Evolutionary conservation across 92 coral and sea anemone genomes (phyloP), one percentile per base, ranked within the genome.

Genomic region (Isaurus tuberculatus): DNA sequence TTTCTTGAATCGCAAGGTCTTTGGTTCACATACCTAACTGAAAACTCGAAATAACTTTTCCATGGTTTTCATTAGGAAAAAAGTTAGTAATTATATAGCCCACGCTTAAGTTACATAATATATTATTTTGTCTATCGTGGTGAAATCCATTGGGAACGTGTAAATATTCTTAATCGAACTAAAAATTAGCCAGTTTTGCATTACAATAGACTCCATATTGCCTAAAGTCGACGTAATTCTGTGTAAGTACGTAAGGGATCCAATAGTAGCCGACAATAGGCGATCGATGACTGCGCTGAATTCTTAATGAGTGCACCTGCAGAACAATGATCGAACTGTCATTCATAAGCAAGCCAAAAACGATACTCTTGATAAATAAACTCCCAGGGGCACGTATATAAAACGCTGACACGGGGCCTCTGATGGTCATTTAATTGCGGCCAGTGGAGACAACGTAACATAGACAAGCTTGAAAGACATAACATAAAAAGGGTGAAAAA

Each of bases 301-400:
- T 89, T 80, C 60, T 22, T 91, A 86, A 86, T 80, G 85, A 84
- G 92, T 89, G 92, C 98, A 94, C 98, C 98, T 94, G 98, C 95
- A 82, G 79, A 80, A 89, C 94, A 89, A 94, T 91, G 85, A 85
- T 87, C 65, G 78, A 33, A 57, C 88, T 84, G 80, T 84, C 91
- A 89, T 79, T 93, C 90, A 88, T 79, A 87, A 93, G 88, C 87
- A 84, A 80, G 89, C 97, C 84, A 85, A 91, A 91, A 82, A 72
- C 88, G 85, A 92, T 94, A 83, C 91, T 80, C 80, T 88, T 82
- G 80, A 91, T 90, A 89, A 93, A 93, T 88, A 93, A 88, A 83
- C 89, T 68, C 91, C 88, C 79, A 25, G 79, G 85, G 79, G 91
- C 84, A 72, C 1, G 92, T 89, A 94, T 94, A 94, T 91, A 94